Conservation (phyloP, 2,888 invertebrate species). For the Tiliacea citrago region DNA sequence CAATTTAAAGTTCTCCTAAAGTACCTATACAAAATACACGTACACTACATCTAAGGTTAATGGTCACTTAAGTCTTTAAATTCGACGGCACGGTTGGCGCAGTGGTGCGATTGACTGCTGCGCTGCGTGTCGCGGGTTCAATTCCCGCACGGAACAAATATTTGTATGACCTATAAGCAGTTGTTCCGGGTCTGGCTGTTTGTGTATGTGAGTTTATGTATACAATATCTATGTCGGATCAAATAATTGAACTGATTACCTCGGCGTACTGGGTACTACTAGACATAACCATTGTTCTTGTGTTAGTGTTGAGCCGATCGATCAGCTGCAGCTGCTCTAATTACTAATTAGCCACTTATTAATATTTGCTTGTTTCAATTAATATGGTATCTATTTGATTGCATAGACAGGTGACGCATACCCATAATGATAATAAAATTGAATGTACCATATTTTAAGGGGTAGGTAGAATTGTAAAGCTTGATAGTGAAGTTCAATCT, state of each 20-base stretch:
- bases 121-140: too few species aligned
- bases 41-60: too few species aligned
- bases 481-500: neutral
- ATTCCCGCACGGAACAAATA: too few species aligned
- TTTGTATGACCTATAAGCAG: too few species aligned
- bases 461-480: neutral
- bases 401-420: neutral
- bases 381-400: slow-evolving; percentile 12
- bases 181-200: too few species aligned
- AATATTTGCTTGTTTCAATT: slow-evolving; percentile 19
- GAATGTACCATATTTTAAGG: neutral
- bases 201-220: too few species aligned
- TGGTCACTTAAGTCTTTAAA: too few species aligned
- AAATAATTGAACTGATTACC: slow-evolving; percentile 49
- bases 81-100: too few species aligned
- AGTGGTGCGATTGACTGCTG: too few species aligned
- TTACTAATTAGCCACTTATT: slow-evolving; percentile 41
- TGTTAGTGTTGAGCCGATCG: slow-evolving; percentile 21
- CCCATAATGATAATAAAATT: neutral
- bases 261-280: neutral
- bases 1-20: too few species aligned
- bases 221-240: slow-evolving; percentile 16
- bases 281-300: slow-evolving; percentile 28
- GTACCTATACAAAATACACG: too few species aligned
- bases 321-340: slow-evolving; percentile 38